A percentile compares a stretch with the other conserved stretches of the same genome.
phyloP scores from a whole-genome alignment of 2,888 invertebrate genomes.

The Cabera pusaria region DNA sequence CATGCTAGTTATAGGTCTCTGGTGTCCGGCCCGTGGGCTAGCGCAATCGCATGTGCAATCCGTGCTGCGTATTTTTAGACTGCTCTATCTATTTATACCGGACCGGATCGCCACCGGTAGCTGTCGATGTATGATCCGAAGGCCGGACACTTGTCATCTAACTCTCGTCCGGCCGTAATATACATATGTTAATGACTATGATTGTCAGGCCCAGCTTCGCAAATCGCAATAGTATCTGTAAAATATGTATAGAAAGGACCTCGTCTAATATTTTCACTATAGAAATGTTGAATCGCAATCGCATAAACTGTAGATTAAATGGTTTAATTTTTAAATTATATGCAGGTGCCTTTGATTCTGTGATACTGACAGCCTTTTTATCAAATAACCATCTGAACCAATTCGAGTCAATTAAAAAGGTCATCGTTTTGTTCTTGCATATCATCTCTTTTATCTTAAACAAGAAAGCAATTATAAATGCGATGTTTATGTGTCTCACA shows the following conservation, averaged over 20 bases:
- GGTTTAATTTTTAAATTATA: no score
- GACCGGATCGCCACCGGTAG: slow-evolving; percentile 65
- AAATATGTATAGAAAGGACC: no score
- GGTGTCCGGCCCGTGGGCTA: slow-evolving; percentile 27
- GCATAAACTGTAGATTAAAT: no score
- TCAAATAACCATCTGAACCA: background rate
- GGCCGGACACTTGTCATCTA: slow-evolving; percentile 31
- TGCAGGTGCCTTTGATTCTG: no score
- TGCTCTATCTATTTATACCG: slow-evolving; percentile 66
- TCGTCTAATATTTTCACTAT: no score
- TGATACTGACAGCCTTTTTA: no score
- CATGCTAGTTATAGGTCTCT: slow-evolving; percentile 15
- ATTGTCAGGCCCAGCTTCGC: slow-evolving; percentile 10
- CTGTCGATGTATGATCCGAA: slow-evolving; percentile 59
- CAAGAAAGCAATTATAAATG: slow-evolving; percentile 20
- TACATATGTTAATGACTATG: slow-evolving; percentile 14
- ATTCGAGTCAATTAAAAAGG: slow-evolving; percentile 1
- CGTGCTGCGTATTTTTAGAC: slow-evolving; percentile 73
- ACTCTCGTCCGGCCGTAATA: slow-evolving; percentile 20
- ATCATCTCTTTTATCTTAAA: slow-evolving; percentile 1
- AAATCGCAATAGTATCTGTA: no score
- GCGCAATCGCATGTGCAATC: slow-evolving; percentile 63
- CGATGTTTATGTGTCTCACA: slow-evolving; percentile 30
- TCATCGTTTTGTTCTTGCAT: slow-evolving; percentile 1
- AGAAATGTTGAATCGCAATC: no score